These are phyloP conservation scores for Corythornis cristatus DNA, from an alignment of 2,113 vertebrate species.

Conservation along the genomic window DNA sequence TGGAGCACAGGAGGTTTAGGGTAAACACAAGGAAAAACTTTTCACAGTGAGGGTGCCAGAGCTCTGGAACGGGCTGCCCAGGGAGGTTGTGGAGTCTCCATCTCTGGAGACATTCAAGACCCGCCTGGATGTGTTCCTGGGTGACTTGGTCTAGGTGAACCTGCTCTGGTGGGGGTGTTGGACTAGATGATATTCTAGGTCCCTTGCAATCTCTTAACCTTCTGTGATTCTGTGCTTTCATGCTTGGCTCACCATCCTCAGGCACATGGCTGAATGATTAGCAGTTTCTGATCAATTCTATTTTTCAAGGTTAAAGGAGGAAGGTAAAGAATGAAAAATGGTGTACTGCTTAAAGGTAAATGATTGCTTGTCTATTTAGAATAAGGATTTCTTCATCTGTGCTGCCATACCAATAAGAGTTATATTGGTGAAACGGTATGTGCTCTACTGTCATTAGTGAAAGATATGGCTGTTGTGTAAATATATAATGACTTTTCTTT, in stretches of 20 bases:
- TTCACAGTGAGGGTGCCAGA: too few relatives aligned
- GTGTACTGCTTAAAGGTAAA: neutral
- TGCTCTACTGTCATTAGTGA: neutral
- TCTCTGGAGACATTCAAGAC: too few relatives aligned
- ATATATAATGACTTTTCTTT: conserved; percentile 53
- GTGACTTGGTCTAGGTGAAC: too few relatives aligned
- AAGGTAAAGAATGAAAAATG: neutral
- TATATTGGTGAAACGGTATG: neutral
- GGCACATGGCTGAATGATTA: neutral
- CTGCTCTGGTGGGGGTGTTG: too few relatives aligned
- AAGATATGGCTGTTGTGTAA: neutral
- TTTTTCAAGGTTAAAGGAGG: neutral
- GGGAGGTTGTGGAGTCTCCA: too few relatives aligned
- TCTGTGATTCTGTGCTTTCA: neutral
- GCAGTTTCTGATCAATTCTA: neutral
- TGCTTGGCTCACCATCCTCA: neutral
- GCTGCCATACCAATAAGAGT: neutral
- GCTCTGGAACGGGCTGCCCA: too few relatives aligned
- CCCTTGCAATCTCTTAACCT: too few relatives aligned
- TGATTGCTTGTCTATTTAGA: neutral
- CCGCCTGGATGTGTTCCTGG: too few relatives aligned
- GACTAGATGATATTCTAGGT: too few relatives aligned
- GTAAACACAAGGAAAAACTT: too few relatives aligned
- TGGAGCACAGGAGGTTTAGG: too few relatives aligned
- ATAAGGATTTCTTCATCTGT: neutral